Evolutionary conservation across 2,797 vertebrate genomes (phyloP).

Genomic region (Tauraco hartlaubi): DNA sequence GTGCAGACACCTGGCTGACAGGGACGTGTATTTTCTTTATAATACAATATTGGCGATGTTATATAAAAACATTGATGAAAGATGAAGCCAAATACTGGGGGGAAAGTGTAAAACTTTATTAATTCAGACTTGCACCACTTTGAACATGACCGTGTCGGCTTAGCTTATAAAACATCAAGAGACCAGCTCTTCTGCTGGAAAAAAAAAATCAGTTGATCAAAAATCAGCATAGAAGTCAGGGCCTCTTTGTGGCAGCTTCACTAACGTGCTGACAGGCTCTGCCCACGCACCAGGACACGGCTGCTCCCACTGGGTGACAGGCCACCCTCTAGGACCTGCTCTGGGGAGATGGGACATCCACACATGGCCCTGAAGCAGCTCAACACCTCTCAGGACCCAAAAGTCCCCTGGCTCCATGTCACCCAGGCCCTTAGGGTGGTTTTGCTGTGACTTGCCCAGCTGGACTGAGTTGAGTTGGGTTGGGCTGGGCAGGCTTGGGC

Average conservation of each 20-base stretch:
- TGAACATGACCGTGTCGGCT: background rate
- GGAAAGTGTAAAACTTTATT: background rate
- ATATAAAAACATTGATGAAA: background rate
- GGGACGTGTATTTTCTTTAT: background rate
- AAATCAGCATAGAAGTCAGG: background rate
- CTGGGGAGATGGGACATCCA: background rate
- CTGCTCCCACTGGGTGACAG: background rate
- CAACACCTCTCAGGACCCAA: background rate
- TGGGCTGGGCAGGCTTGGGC: too few species aligned
- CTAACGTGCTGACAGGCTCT: fast-evolving
- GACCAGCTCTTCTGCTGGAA: background rate
- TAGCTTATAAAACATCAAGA: background rate
- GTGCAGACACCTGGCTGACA: background rate
- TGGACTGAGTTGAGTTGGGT: too few species aligned
- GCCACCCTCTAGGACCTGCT: fast-evolving
- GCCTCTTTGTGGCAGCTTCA: fast-evolving
- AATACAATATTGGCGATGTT: fast-evolving
- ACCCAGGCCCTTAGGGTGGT: too few species aligned
- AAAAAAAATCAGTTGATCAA: background rate
- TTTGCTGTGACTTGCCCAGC: too few species aligned
- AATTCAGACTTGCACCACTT: background rate
- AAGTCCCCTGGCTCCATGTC: background rate
- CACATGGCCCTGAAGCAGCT: background rate
- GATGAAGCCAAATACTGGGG: background rate
- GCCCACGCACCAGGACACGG: fast-evolving